phyloP scores from a whole-genome alignment of 2,113 vertebrate genomes.

The Neogale vison region DNA sequence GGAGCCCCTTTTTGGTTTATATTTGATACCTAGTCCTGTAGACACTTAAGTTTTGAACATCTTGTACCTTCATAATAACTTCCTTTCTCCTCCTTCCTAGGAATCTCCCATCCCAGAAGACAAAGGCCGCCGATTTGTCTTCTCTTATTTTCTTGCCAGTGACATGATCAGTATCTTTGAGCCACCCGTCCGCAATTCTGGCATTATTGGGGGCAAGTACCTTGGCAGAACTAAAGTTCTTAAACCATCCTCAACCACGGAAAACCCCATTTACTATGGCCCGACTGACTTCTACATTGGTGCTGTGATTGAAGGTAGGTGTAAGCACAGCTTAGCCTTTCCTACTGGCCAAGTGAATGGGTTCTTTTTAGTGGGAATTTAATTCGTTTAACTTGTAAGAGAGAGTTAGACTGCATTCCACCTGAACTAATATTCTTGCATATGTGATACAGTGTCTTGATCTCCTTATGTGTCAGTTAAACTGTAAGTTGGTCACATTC shows the following conservation, averaged over 20 bases:
- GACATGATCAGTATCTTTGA: slow-evolving; percentile 95
- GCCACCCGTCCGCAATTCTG: slow-evolving; percentile 88
- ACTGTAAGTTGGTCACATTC: background rate
- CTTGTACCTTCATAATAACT: background rate
- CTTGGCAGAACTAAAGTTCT: slow-evolving; percentile 87
- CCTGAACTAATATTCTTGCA: background rate
- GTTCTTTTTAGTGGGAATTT: background rate
- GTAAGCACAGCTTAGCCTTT: background rate
- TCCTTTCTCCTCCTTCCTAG: slow-evolving; percentile 78
- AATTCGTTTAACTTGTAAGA: background rate
- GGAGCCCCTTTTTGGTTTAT: background rate
- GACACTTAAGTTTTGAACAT: background rate
- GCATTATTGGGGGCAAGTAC: slow-evolving; percentile 92
- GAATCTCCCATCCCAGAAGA: slow-evolving; percentile 90
- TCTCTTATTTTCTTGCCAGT: slow-evolving; percentile 91
- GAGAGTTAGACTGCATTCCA: background rate
- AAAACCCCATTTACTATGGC: slow-evolving; percentile 89
- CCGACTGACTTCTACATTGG: slow-evolving; percentile 93
- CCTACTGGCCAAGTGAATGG: background rate
- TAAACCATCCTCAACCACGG: slow-evolving; percentile 87
- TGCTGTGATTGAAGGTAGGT: slow-evolving; percentile 90
- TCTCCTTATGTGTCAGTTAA: background rate
- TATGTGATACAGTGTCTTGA: background rate
- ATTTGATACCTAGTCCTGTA: background rate
- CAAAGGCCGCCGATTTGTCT: slow-evolving; percentile 88